These are phyloP conservation scores for Drosophila lini DNA, from an alignment of 1,140 invertebrate species.

Conservation along the genomic window DNA sequence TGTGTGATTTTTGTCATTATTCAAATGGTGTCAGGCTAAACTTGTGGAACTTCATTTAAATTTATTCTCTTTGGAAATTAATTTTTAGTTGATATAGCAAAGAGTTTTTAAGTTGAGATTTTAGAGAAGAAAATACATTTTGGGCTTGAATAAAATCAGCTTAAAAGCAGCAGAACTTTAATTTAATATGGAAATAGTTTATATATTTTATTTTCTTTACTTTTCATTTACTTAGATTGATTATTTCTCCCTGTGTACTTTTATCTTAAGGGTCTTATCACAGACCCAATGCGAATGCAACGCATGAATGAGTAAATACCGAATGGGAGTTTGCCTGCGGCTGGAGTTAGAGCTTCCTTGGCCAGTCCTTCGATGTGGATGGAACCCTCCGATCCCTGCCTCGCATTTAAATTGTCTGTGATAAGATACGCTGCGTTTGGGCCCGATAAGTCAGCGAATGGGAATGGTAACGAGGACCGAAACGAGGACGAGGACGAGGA, in stretches of 20 bases:
- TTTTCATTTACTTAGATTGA: background rate
- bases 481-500: slow-evolving; percentile 29
- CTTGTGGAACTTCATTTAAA: slow-evolving; percentile 44
- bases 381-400: slow-evolving; percentile 9
- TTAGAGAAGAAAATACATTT: background rate
- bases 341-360: slow-evolving; percentile 23
- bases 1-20: slow-evolving; percentile 49
- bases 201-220: background rate
- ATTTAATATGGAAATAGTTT: too few relatives aligned
- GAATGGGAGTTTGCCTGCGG: slow-evolving; percentile 16
- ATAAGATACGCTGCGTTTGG: slow-evolving; percentile 43
- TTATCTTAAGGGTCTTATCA: slow-evolving; percentile 29
- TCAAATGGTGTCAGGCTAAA: slow-evolving; percentile 37
- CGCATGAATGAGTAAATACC: slow-evolving; percentile 50
- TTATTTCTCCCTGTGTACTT: slow-evolving; percentile 5
- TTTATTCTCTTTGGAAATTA: slow-evolving; percentile 34
- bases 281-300: slow-evolving; percentile 23
- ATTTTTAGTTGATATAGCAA: slow-evolving; percentile 28
- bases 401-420: slow-evolving; percentile 59
- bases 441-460: slow-evolving; percentile 40
- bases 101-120: slow-evolving; percentile 19
- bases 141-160: background rate
- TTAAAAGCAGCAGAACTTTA: background rate
- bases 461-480: slow-evolving; percentile 26
- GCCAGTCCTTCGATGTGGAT: slow-evolving; percentile 11